phyloP scores from a whole-genome alignment of 2,113 vertebrate genomes.

The Lophochroa leadbeateri region DNA sequence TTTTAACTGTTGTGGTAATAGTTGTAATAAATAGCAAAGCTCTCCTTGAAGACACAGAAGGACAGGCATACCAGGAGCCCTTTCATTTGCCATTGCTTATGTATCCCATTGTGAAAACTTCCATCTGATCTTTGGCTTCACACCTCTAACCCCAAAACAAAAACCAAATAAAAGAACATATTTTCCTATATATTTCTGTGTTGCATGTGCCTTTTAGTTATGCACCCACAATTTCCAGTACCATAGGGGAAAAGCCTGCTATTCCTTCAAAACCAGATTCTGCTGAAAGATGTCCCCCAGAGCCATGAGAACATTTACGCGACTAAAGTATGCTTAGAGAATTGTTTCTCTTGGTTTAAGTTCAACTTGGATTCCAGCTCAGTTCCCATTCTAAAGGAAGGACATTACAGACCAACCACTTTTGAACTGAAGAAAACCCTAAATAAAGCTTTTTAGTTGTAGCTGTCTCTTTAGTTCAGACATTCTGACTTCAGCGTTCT shows the following conservation, averaged over 20 bases:
- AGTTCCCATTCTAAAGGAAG: constrained; percentile 46
- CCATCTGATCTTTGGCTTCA: neutral
- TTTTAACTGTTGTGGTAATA: neutral
- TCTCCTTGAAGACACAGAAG: neutral
- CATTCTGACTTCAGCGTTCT: neutral
- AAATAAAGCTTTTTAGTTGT: constrained; percentile 53
- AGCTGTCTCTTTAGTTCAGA: constrained; percentile 24
- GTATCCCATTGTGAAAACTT: neutral
- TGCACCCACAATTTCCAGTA: neutral
- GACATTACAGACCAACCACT: neutral
- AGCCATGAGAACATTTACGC: constrained; percentile 49
- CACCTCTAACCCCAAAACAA: neutral
- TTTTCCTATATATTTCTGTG: neutral
- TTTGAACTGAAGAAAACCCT: constrained; percentile 37
- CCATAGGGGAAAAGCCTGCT: neutral
- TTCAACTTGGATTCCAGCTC: constrained; percentile 49
- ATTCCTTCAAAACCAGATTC: neutral
- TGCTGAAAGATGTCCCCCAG: constrained; percentile 9
- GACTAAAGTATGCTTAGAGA: constrained; percentile 30
- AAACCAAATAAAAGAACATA: neutral
- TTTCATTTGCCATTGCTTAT: neutral
- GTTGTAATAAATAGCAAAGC: constrained; percentile 7
- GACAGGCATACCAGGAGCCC: neutral
- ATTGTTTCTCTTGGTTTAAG: constrained; percentile 61
- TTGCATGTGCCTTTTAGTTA: neutral